Conservation (phyloP, 2,888 invertebrate genomes). For the Hypolimnas misippus region DNA sequence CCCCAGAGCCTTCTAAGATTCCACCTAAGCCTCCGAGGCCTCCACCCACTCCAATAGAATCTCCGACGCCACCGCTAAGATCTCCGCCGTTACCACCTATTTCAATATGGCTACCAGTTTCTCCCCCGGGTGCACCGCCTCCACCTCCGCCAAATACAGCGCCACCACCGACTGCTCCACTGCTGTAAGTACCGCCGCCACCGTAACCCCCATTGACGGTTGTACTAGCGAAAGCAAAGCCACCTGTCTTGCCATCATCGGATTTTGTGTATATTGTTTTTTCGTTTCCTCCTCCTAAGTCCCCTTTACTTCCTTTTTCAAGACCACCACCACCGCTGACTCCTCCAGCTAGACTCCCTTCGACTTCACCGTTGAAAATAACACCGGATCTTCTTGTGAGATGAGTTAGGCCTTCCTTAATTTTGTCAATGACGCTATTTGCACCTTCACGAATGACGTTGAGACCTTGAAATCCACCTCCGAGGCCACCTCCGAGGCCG, state of each 20-base stretch:
- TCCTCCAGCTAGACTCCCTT: no score
- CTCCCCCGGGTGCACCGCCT: slow-evolving; percentile 37
- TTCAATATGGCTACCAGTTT: slow-evolving; percentile 37
- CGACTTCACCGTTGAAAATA: no score
- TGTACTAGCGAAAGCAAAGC: not conserved
- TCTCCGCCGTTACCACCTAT: slow-evolving; percentile 41
- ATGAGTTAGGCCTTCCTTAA: slow-evolving; percentile 58
- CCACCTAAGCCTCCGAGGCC: not conserved
- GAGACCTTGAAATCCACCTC: slow-evolving; percentile 28
- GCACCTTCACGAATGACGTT: slow-evolving; percentile 42
- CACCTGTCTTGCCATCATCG: no score
- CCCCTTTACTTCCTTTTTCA: no score
- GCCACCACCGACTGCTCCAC: not conserved
- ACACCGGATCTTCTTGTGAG: slow-evolving; percentile 25
- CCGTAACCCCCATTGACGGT: not conserved
- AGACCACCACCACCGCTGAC: no score
- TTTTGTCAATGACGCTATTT: slow-evolving; percentile 52
- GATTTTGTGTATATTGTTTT: no score
- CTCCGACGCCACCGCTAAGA: slow-evolving; percentile 52
- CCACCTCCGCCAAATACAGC: slow-evolving; percentile 25
- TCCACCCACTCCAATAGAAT: slow-evolving; percentile 27
- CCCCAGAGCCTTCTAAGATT: slow-evolving; percentile 18
- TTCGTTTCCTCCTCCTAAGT: no score
- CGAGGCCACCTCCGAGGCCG: slow-evolving; percentile 43
- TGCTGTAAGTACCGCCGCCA: not conserved